phyloP scores from a whole-genome alignment of 2,888 invertebrate genomes.

The Epiblema foenella region DNA sequence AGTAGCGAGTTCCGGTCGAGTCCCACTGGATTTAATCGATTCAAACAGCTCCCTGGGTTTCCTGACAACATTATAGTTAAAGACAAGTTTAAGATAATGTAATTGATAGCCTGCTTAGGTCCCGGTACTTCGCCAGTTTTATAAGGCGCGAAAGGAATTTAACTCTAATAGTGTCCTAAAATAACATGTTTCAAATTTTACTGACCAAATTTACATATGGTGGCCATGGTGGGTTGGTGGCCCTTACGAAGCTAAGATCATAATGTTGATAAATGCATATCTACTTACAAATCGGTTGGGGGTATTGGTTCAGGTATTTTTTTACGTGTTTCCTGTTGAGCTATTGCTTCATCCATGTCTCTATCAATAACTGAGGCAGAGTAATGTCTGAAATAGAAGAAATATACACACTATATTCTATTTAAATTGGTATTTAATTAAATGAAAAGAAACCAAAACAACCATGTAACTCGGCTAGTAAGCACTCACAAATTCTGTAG shows the following conservation, averaged over 20 bases:
- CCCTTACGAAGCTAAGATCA: no score
- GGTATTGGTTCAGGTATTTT: conserved; percentile 47
- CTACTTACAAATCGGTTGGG: conserved; percentile 55
- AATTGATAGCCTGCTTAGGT: background rate
- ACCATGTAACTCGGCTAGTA: no score
- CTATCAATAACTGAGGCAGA: conserved; percentile 11
- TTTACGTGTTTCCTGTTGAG: background rate
- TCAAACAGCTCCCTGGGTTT: conserved; percentile 65
- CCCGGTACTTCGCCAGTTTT: no score
- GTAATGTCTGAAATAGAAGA: conserved; percentile 15
- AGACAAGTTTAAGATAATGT: background rate
- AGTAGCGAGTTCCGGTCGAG: conserved; percentile 44
- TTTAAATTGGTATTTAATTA: no score
- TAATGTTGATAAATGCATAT: no score
- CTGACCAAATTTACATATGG: no score
- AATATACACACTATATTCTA: background rate
- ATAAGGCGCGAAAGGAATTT: no score
- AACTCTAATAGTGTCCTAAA: no score
- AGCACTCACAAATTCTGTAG: no score
- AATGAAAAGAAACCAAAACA: no score
- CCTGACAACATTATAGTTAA: conserved; percentile 58
- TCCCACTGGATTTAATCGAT: conserved; percentile 53
- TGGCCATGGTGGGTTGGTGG: no score
- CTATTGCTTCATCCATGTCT: conserved; percentile 7
- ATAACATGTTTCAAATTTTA: no score